A percentile compares a stretch with the other conserved stretches of the same genome.
Evolutionary conservation across 2,888 invertebrate genomes (phyloP).

Genomic region (Drosophila limbata): DNA sequence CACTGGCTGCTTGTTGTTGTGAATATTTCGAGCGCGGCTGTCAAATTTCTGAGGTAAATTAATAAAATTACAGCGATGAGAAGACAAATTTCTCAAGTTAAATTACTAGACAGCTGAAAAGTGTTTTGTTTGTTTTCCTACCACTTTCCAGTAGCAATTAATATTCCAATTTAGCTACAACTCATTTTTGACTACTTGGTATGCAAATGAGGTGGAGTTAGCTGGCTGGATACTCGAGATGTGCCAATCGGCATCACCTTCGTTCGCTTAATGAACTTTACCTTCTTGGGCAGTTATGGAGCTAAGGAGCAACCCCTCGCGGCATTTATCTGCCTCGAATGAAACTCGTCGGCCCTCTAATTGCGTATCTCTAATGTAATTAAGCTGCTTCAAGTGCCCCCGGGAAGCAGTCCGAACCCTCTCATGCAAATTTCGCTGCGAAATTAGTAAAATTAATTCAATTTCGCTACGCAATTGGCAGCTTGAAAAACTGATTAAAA

Average conservation of each 20-base stretch:
- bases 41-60: conserved; percentile 44
- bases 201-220: conserved; percentile 27
- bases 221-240: background rate
- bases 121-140: conserved; percentile 10
- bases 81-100: conserved; percentile 2
- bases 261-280: conserved; percentile 55
- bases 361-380: conserved; percentile 77
- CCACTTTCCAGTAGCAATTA: conserved; percentile 25
- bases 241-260: conserved; percentile 57
- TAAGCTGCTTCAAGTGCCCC: conserved; percentile 37
- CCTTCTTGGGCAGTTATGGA: conserved; percentile 9
- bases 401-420: background rate
- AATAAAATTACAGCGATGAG: conserved; percentile 44
- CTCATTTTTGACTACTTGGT: conserved; percentile 19
- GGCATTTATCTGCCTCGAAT: conserved; percentile 10
- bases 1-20: conserved; percentile 16
- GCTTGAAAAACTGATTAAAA: conserved; percentile 56
- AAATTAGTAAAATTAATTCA: conserved; percentile 75
- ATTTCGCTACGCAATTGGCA: conserved; percentile 55
- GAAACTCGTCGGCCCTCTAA: conserved; percentile 41
- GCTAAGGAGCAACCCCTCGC: conserved; percentile 29
- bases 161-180: conserved; percentile 55
- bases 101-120: conserved; percentile 21
- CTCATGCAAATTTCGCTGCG: conserved; percentile 65
- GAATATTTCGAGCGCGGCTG: conserved; percentile 39